Base-by-base conservation (phyloP, 2,113 vertebrate species). In the Alaudala cheleensis region DNA sequence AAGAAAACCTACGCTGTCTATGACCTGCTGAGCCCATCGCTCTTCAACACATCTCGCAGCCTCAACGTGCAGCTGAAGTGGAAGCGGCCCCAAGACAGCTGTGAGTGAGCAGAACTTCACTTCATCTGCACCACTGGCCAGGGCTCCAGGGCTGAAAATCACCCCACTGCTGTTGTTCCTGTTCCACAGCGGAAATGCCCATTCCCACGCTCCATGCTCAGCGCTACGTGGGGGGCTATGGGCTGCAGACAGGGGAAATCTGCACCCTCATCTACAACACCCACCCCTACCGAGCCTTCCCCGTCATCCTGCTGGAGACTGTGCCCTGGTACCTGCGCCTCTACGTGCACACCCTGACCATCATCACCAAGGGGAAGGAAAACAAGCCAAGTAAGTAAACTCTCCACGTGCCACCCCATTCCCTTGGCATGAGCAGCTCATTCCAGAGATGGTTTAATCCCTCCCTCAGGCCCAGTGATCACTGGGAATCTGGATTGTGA, bases 281-380 rank as follows among this genome's bases (percentile, higher is more conserved):
- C 42, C 99, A 99, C 94, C 99, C 99, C 0, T 99, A 98, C 97
- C 97, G 99, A 82, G 98, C 99, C 49, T 99, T 99, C 94, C 99
- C 99, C 0, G 98, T 99, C 34, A 95, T 99, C 82, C 98, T 99
- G 90, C 97, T 99, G 97, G 99, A 99, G 80, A 97, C 98, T 0
- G 99, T 99, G 88, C 99, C 99, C 10, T 99, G 99, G 99, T 99
- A 99, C 90, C 98, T 99, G 80, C 98, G 99, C 12, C 98, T 99
- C 50, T 99, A 99, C 13, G 97, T 99, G 93, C 99, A 99, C 97
- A 99, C 99, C 0, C 98, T 99, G 53, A 98, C 98, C 11, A 98
- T 99, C 96, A 98, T 98, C 97, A 99, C 99, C 62, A 99, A 98
- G 94, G 98, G 98, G 71, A 99, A 98, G 89, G 98, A 99, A 51